phyloP scores from a whole-genome alignment of 1,140 invertebrate species.

The Homalodisca vitripennis region DNA sequence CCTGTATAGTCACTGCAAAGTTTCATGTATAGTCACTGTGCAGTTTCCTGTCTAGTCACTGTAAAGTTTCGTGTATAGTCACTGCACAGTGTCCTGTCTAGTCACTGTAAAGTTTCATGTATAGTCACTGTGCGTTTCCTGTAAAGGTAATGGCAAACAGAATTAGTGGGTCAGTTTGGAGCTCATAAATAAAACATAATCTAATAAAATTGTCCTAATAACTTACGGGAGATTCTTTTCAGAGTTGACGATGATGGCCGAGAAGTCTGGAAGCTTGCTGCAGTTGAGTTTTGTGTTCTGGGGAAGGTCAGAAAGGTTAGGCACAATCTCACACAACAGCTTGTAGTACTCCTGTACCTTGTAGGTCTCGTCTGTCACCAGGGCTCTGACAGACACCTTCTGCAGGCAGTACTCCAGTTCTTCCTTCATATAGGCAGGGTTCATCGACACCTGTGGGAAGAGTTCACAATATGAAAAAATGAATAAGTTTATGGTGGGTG shows the following conservation, averaged over 20 bases:
- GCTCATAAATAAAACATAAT: too few relatives aligned
- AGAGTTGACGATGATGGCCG: constrained; percentile 56
- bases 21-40: too few relatives aligned
- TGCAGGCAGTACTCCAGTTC: constrained; percentile 81
- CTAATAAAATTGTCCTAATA: too few relatives aligned
- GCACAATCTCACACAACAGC: constrained; percentile 53
- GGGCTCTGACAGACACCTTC: constrained; percentile 71
- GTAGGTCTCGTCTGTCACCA: constrained; percentile 65
- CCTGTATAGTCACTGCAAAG: too few relatives aligned
- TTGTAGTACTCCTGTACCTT: constrained; percentile 72
- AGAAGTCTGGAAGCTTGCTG: constrained; percentile 51
- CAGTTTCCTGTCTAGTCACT: too few relatives aligned
- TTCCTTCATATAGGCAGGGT: constrained; percentile 73
- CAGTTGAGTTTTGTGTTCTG: constrained; percentile 28
- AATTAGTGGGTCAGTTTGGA: too few relatives aligned
- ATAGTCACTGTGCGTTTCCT: too few relatives aligned
- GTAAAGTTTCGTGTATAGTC: too few relatives aligned
- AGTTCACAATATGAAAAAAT: not conserved
- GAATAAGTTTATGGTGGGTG: not conserved
- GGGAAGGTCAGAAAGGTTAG: constrained; percentile 34
- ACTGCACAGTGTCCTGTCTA: too few relatives aligned
- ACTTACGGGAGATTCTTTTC: constrained; percentile 55
- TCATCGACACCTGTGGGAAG: constrained; percentile 69
- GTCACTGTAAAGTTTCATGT: too few relatives aligned
- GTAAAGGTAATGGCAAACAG: too few relatives aligned